A percentile compares a stretch with the other conserved stretches of the same genome.
These are phyloP conservation scores for Masticophis lateralis DNA, from an alignment of 2,797 vertebrate species.

Conservation along the genomic window DNA sequence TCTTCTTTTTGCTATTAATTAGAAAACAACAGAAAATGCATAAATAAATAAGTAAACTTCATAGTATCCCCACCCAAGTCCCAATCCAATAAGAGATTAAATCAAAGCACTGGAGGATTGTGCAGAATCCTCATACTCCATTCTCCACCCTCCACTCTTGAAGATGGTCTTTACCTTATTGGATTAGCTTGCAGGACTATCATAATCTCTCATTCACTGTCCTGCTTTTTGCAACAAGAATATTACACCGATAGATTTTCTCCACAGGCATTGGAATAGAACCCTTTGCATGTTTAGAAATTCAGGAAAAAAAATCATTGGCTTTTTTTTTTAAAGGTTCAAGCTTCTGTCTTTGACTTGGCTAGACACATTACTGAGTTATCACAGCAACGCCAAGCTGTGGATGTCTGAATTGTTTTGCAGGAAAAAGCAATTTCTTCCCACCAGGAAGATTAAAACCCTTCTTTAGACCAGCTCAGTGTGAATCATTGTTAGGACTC, in stretches of 20 bases:
- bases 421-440: background rate
- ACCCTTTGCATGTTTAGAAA: background rate
- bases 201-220: background rate
- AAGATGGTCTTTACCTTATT: background rate
- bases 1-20: background rate
- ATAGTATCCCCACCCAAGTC: background rate
- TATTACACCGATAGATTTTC: background rate
- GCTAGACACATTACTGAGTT: background rate
- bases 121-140: background rate
- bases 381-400: background rate
- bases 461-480: background rate
- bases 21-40: background rate
- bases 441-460: background rate
- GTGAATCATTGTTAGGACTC: background rate
- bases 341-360: background rate
- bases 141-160: background rate
- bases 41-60: background rate
- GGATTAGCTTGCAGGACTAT: background rate
- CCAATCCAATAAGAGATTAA: background rate
- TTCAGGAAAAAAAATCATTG: background rate
- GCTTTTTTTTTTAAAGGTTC: background rate
- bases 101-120: background rate
- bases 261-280: background rate
- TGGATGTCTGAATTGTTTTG: background rate
- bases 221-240: background rate